Evolutionary conservation across 2,888 invertebrate genomes (phyloP), one percentile per base, ranked within the genome.

Genomic region (Troides helena): DNA sequence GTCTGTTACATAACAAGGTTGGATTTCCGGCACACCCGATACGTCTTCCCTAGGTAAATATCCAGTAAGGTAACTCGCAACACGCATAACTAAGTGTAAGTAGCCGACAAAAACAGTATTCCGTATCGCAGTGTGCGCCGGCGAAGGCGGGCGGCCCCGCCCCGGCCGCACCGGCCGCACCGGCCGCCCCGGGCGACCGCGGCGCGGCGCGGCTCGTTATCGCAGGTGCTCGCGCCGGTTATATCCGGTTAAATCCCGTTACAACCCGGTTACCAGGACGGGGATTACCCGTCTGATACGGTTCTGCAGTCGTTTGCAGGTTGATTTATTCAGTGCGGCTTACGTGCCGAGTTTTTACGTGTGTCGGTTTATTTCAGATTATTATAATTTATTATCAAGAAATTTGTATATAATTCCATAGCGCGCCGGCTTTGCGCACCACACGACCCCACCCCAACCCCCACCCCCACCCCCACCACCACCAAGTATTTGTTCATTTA

Each of bases 201-300:
- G 39, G 60, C 67, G 39, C 62, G 50, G 18, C 36, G 7, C 50
- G 6, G 80, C 81, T 85, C 88, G 89, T 88, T 90, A 91, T 90
- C 92, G 83, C 90, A 91, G 91, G 90, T 91, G 89, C 80, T 86
- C 85, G 85, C 82, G 74, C 81, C 81, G 81, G 81, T 71, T 77
- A 73, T 78, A 80, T 76, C 81, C 79, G 76, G 80, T 78, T 80
- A 77, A 83, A 87, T 83, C 87, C 75, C 74, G 74, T 71, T 79
- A 78, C 74, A 80, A 78, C 83, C 81, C 85, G 85, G 88, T 84
- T 89, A 88, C 88, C 84, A 84, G 80, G 80, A 77, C 68, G 77
- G 80, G 90, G 88, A 90, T 90, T 90, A 92, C 86, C 82, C 83
- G 81, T 80, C 76, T 85, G 86, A 89, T 88, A 89, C 89, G 88